phyloP scores from a whole-genome alignment of 1,140 invertebrate species.

The Apis cerana region DNA sequence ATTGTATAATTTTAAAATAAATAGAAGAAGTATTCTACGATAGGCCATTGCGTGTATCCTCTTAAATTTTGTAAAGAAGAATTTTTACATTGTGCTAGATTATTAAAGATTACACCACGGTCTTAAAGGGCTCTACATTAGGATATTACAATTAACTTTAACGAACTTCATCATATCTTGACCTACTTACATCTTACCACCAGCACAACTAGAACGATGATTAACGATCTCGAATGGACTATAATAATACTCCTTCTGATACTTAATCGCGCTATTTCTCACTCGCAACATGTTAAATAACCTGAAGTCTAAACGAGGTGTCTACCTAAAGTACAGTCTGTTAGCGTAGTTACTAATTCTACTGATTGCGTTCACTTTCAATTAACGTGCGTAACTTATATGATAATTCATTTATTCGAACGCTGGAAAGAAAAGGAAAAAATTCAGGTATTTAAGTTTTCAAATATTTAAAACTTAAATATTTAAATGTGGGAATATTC shows the following conservation, averaged over 20 bases:
- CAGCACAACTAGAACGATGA: constrained; percentile 25
- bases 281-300: background rate
- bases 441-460: background rate
- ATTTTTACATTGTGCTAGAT: background rate
- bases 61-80: background rate
- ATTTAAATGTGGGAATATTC: background rate
- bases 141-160: constrained; percentile 53
- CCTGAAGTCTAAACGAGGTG: background rate
- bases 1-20: background rate
- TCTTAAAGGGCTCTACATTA: constrained; percentile 29
- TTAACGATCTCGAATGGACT: constrained; percentile 29
- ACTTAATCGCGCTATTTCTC: constrained; percentile 2
- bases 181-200: constrained; percentile 40
- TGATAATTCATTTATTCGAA: no score
- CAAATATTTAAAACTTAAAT: background rate
- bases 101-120: background rate
- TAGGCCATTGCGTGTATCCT: background rate
- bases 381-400: background rate
- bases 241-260: background rate
- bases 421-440: background rate
- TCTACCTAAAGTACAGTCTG: background rate
- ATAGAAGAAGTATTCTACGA: background rate
- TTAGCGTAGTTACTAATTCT: background rate
- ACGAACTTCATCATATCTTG: constrained; percentile 44
- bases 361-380: background rate